Percentiles rank a stretch among this genome's conserved stretches.
Conservation (phyloP, 2,797 vertebrate genomes). For the Parotocinclus haroldoi region DNA sequence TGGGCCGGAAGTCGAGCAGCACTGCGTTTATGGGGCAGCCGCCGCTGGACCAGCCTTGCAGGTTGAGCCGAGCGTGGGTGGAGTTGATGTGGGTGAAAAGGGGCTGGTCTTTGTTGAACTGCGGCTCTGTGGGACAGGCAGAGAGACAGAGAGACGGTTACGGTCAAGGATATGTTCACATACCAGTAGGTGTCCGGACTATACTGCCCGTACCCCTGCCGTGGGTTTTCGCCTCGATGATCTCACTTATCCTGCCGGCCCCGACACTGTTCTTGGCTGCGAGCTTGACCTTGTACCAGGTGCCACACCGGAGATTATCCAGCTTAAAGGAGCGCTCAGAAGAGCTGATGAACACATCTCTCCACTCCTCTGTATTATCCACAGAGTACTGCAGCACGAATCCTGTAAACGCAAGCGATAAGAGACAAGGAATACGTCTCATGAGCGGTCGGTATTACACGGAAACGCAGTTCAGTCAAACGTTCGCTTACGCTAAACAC, state of each 20-base stretch:
- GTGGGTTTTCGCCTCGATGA: slow-evolving; percentile 97
- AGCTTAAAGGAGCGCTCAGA: slow-evolving; percentile 91
- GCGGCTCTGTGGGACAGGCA: slow-evolving; percentile 82
- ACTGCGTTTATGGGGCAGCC: slow-evolving; percentile 92
- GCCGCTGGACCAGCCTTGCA: slow-evolving; percentile 95
- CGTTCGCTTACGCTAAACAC: too few relatives aligned
- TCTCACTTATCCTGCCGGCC: slow-evolving; percentile 96
- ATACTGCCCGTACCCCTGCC: slow-evolving; percentile 79
- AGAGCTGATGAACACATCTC: slow-evolving; percentile 94
- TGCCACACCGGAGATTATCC: slow-evolving; percentile 94
- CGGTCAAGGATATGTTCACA: too few relatives aligned
- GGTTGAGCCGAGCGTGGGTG: slow-evolving; percentile 90
- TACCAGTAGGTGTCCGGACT: too few relatives aligned
- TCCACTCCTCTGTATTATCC: slow-evolving; percentile 98
- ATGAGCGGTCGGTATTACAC: too few relatives aligned
- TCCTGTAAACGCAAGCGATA: slow-evolving; percentile 62
- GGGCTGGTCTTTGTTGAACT: slow-evolving; percentile 96
- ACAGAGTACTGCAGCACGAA: slow-evolving; percentile 97
- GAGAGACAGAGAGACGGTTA: not conserved
- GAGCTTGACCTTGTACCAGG: slow-evolving; percentile 98
- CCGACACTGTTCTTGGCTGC: slow-evolving; percentile 98
- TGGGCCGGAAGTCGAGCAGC: slow-evolving; percentile 90
- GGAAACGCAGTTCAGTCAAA: too few relatives aligned
- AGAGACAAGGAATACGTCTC: too few relatives aligned
- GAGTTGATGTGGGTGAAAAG: slow-evolving; percentile 98